Base-by-base conservation (phyloP, 2,797 vertebrate genomes). In the Phrynocephalus guinanensis region DNA sequence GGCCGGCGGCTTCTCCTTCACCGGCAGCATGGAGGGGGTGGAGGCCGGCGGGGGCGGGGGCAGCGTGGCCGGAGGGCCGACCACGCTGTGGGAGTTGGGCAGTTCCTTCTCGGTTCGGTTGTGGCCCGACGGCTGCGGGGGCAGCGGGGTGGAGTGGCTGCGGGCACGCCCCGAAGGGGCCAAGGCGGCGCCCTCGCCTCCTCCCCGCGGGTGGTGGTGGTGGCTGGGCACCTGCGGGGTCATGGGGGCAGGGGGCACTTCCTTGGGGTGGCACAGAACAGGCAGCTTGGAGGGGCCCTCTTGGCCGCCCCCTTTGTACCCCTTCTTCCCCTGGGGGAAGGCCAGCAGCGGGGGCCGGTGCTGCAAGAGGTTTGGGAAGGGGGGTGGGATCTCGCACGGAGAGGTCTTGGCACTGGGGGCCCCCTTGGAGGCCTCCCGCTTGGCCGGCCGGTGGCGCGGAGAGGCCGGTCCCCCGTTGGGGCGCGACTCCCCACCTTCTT, bases 311-410 rank as follows among this genome's bases (percentile, higher is more conserved):
- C 44, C 70, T 0, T 71, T 83, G 68, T 79, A 48, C 0, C 89
- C 83, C 88, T 98, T 98, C 83, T 97, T 97, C 71, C 97, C 97
- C 93, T 98, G 98, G 71, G 98, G 98, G 90, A 98, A 98, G 88
- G 98, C 98, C 75, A 99, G 96, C 79, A 99, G 96, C 0, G 98
- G 98, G 56, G 98, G 98, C 0, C 98, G 97, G 90, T 99, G 98
- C 93, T 98, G 98, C 1, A 98, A 96, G 15, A 99, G 97, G 93
- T 99, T 99, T 66, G 98, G 98, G 91, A 99, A 99, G 10, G 98
- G 98, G 0, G 98, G 97, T 0, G 98, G 98, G 92, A 99, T 98
- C 93, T 98, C 98, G 1, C 97, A 98, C 28, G 97, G 97, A 1
- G 97, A 97, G n/a, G 97, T 96, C 66, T 98, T 98, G 20, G 97